These are phyloP conservation scores for Phortica okadai DNA, from an alignment of 2,888 invertebrate species.

Conservation along the genomic window DNA sequence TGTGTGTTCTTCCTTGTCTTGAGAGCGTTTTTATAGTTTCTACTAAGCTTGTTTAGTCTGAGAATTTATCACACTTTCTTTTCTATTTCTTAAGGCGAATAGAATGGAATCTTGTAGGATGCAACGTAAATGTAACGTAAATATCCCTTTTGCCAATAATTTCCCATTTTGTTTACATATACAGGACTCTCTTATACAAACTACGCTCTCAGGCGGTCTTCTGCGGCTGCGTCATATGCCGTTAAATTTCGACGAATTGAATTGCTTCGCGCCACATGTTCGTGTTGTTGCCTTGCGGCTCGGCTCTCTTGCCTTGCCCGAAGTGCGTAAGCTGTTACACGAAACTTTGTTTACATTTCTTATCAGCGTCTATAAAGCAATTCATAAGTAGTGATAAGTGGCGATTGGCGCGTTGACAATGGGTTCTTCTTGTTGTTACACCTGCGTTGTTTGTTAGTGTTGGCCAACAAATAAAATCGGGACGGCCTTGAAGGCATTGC, in stretches of 20 bases:
- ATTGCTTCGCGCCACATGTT: slow-evolving; percentile 65
- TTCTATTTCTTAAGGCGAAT: too few relatives aligned
- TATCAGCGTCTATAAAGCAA: slow-evolving; percentile 64
- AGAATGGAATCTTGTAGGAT: too few relatives aligned
- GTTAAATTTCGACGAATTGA: slow-evolving; percentile 56
- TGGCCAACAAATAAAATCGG: slow-evolving; percentile 46
- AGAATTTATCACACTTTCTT: too few relatives aligned
- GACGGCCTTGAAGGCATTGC: too few relatives aligned
- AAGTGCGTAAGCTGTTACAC: slow-evolving; percentile 15
- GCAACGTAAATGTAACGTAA: too few relatives aligned
- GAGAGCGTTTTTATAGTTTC: too few relatives aligned
- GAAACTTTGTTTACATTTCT: slow-evolving; percentile 64
- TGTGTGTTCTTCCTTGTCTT: too few relatives aligned
- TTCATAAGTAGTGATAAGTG: slow-evolving; percentile 43
- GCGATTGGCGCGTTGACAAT: neutral
- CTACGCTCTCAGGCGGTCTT: slow-evolving; percentile 50
- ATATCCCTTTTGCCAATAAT: neutral
- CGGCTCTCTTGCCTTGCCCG: neutral
- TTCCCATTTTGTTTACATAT: neutral
- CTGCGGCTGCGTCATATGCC: slow-evolving; percentile 33
- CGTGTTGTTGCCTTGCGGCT: slow-evolving; percentile 15
- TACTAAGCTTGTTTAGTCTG: too few relatives aligned
- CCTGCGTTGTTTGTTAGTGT: slow-evolving; percentile 53
- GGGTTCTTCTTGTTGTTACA: slow-evolving; percentile 45
- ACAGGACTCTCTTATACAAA: slow-evolving; percentile 24